Evolutionary conservation across 2,113 vertebrate genomes (phyloP), one percentile per base, ranked within the genome.

Genomic region (Megalops atlanticus): DNA sequence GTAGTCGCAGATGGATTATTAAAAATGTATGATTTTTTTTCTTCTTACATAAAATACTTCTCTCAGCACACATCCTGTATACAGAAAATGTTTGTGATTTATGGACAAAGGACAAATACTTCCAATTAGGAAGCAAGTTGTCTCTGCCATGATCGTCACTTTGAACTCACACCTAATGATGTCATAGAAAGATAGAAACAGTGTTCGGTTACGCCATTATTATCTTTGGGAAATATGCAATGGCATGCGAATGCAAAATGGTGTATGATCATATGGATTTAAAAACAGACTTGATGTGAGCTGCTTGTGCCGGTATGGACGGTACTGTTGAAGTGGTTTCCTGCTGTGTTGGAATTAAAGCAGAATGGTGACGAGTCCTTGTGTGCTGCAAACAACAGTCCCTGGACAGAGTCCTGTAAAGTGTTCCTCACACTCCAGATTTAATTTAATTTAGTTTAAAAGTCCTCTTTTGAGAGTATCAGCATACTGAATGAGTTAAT

Each of bases 271-370:
- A 75, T 52, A 81, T 75, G 80, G 72, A 49, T 68, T 75, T 73
- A 58, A 39, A 81, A 81, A 81, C 40, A 68, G 71, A 35, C 52
- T 75, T 68, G 78, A 80, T 54, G 76, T 81, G 80, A 76, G 73
- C 52, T 73, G 68, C 31, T 39, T 41, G 45, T 72, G 80, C 73
- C 43, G 38, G 36, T 45, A 36, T 81, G 68, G 76, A 75, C 45
- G 80, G 72, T 39, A 14, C 24, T 11, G 39, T 73, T 73, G 80
- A 36, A 49, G 47, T 38, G 33, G 35, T 36, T 45, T 72, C 79
- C 72, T 21, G 39, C 73, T 38, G 72, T 47, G 71, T 52, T 47
- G 71, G 80, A 68, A 39, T 81, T 81, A 39, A 75, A 36, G 8
- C 31, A 27, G 36, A 41, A 33, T 36, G 38, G 43, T 36, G 35